phyloP scores from a whole-genome alignment of 1,140 invertebrate species.

The Hylaeus volcanicus region DNA sequence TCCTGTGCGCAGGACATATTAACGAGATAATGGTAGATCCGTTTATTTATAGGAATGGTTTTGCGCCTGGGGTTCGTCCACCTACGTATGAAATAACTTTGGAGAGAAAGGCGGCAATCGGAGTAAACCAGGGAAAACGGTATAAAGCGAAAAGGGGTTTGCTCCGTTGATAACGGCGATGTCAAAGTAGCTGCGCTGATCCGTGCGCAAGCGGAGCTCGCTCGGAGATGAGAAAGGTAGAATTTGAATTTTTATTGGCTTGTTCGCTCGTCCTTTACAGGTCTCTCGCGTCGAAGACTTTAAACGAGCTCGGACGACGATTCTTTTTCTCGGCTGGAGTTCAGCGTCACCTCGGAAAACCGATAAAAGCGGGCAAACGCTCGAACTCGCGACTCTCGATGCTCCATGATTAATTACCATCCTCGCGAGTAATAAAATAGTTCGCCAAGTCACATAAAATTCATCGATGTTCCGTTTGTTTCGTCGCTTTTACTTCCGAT shows the following conservation, averaged over 20 bases:
- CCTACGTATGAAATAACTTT: too few species aligned
- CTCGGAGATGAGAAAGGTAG: background rate
- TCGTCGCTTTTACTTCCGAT: background rate
- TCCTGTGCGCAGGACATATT: too few species aligned
- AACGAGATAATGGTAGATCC: too few species aligned
- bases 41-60: too few species aligned
- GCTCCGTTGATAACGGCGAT: too few species aligned
- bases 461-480: conserved; percentile 32
- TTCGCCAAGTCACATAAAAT: conserved; percentile 1
- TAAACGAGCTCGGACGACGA: conserved; percentile 6
- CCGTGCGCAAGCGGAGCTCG: background rate
- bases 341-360: background rate
- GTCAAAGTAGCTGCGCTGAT: background rate
- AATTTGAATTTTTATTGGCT: conserved; percentile 45
- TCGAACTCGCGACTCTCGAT: background rate
- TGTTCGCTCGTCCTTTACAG: background rate
- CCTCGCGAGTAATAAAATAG: conserved; percentile 35
- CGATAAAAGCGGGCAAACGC: conserved; percentile 21
- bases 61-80: too few species aligned
- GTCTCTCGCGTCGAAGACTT: background rate
- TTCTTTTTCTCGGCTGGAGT: background rate
- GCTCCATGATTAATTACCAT: conserved; percentile 24
- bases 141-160: too few species aligned
- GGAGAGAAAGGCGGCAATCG: too few species aligned
- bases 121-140: too few species aligned